These are phyloP conservation scores for Radopholus similis DNA, from an alignment of 1,140 invertebrate genomes.

Conservation along the genomic window DNA sequence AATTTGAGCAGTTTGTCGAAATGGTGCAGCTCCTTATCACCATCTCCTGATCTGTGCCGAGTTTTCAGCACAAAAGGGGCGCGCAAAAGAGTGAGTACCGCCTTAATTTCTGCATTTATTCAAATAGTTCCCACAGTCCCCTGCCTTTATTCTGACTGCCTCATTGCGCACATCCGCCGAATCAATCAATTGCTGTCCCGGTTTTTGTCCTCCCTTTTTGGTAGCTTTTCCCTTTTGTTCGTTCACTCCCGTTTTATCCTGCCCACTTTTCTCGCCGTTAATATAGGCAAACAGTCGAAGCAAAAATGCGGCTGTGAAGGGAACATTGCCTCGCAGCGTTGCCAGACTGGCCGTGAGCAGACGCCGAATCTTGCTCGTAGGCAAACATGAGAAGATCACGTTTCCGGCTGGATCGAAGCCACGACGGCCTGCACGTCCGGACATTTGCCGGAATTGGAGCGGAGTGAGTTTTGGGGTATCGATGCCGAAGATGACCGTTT, in stretches of 20 bases:
- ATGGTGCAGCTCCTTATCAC: slow-evolving; percentile 7
- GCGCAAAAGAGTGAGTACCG: slow-evolving; percentile 48
- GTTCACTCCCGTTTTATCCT: slow-evolving; percentile 4
- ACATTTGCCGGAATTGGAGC: slow-evolving; percentile 60
- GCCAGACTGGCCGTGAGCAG: slow-evolving; percentile 55
- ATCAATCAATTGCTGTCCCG: slow-evolving; percentile 29
- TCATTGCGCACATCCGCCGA: slow-evolving; percentile 29
- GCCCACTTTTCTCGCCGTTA: slow-evolving; percentile 35
- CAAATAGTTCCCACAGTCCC: neutral
- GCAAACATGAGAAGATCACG: slow-evolving; percentile 57
- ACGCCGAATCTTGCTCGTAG: slow-evolving; percentile 60
- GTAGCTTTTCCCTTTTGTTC: slow-evolving; percentile 27
- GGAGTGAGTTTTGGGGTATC: slow-evolving; percentile 54
- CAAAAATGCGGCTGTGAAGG: slow-evolving; percentile 54
- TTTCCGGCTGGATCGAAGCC: slow-evolving; percentile 59
- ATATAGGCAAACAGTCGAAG: slow-evolving; percentile 51
- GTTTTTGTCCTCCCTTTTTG: neutral
- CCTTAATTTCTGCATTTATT: slow-evolving; percentile 12
- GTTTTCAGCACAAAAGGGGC: slow-evolving; percentile 50
- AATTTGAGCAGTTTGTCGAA: slow-evolving; percentile 39
- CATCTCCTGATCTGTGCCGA: neutral
- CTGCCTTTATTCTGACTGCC: slow-evolving; percentile 15
- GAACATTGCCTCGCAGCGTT: slow-evolving; percentile 56
- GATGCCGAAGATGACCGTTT: slow-evolving; percentile 59
- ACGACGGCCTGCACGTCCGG: slow-evolving; percentile 58